phyloP scores from a whole-genome alignment of 2,113 vertebrate species.

The Cebidichthys violaceus region DNA sequence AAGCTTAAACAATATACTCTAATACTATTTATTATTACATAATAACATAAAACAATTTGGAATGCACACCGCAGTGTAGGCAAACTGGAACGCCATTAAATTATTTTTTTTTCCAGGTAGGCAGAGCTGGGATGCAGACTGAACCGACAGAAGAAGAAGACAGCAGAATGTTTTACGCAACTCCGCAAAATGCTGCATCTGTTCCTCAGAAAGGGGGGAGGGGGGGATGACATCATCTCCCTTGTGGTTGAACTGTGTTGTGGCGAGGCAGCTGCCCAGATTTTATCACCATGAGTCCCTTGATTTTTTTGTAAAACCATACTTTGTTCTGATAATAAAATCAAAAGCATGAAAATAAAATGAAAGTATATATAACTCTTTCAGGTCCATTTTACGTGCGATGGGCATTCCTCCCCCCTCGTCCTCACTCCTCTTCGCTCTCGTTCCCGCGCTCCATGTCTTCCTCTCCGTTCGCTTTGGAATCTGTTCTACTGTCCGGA shows the following conservation, averaged over 20 bases:
- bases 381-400: constrained; percentile 70
- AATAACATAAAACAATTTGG: constrained; percentile 42
- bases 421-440: constrained; percentile 93
- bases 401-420: constrained; percentile 12
- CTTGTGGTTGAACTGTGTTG: background rate
- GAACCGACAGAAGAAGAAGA: constrained; percentile 1
- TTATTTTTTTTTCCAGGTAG: background rate
- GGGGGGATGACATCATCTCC: background rate
- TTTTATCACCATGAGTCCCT: constrained; percentile 33
- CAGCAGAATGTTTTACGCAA: constrained; percentile 9
- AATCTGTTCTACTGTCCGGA: constrained; percentile 85
- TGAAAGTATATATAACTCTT: constrained; percentile 83
- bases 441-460: constrained; percentile 94
- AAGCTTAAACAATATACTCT: constrained; percentile 32
- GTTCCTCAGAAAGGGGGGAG: constrained; percentile 3
- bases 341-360: constrained; percentile 85
- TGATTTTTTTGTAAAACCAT: constrained; percentile 70
- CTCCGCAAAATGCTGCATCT: constrained; percentile 8
- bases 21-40: constrained; percentile 27
- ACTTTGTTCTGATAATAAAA: constrained; percentile 82
- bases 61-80: constrained; percentile 58
- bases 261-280: background rate
- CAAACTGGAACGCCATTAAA: constrained; percentile 5
- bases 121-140: constrained; percentile 30
- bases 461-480: constrained; percentile 94